Evolutionary conservation across 2,888 invertebrate species (phyloP).

Genomic region (Sceliomorpha sp.): DNA sequence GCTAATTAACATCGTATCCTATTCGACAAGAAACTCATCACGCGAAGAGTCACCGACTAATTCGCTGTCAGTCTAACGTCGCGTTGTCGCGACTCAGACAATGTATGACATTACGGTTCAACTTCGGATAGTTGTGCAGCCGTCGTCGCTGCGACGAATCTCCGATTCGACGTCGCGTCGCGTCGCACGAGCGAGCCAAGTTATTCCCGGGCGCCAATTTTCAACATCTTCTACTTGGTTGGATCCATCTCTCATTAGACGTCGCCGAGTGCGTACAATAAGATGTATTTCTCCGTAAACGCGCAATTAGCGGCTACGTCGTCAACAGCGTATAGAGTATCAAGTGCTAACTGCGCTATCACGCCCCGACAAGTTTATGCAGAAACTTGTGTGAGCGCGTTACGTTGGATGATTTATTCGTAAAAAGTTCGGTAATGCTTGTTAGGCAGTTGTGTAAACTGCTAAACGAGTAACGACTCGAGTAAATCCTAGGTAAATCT

Average conservation of each 20-base stretch:
- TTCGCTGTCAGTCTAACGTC: constrained; percentile 67
- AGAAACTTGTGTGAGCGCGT: too few relatives aligned
- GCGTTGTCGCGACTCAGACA: constrained; percentile 64
- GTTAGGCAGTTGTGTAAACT: too few relatives aligned
- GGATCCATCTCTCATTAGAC: constrained; percentile 36
- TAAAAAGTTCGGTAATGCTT: too few relatives aligned
- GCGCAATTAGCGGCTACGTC: constrained; percentile 26
- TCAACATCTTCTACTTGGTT: constrained; percentile 40
- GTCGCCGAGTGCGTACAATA: constrained; percentile 31
- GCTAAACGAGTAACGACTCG: too few relatives aligned
- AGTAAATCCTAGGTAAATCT: too few relatives aligned
- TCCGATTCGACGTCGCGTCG: constrained; percentile 29
- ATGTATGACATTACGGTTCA: constrained; percentile 61
- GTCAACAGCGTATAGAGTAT: too few relatives aligned
- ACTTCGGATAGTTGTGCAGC: constrained; percentile 34
- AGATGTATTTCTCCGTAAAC: constrained; percentile 39
- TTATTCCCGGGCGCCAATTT: constrained; percentile 37
- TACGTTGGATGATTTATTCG: too few relatives aligned
- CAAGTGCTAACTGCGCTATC: too few relatives aligned
- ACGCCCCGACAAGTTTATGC: too few relatives aligned
- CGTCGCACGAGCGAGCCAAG: constrained; percentile 34
- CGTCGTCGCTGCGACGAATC: constrained; percentile 23
- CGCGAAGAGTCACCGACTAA: constrained; percentile 53
- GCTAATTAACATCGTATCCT: constrained; percentile 72
- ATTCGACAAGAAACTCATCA: constrained; percentile 61